phyloP scores from a whole-genome alignment of 1,140 invertebrate species.

The Lepidurus apus region DNA sequence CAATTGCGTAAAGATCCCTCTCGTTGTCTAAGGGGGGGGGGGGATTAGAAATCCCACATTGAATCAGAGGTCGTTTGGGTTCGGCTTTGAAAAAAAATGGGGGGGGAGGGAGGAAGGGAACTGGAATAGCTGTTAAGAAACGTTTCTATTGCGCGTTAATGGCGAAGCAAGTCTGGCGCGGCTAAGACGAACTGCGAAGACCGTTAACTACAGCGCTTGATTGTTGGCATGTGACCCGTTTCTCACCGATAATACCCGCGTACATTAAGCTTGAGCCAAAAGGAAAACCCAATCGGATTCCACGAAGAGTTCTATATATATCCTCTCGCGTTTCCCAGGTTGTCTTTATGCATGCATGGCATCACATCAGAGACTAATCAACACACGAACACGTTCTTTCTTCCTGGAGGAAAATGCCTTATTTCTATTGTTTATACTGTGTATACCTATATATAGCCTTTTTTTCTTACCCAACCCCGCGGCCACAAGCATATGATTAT shows the following conservation, averaged over 20 bases:
- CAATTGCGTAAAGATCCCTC: not conserved
- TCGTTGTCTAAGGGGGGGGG: not conserved
- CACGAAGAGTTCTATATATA: not conserved
- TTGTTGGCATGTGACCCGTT: constrained; percentile 21
- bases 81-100: no score
- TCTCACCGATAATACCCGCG: constrained; percentile 17
- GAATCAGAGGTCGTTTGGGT: not conserved
- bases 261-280: not conserved
- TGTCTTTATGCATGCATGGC: not conserved
- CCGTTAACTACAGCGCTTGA: not conserved
- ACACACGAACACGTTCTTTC: not conserved
- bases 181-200: not conserved
- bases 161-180: not conserved
- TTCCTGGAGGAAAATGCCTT: not conserved
- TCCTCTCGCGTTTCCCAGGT: not conserved
- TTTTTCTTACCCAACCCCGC: no score
- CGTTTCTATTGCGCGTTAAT: not conserved
- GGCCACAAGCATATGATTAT: not conserved
- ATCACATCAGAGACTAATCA: constrained; percentile 4
- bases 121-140: not conserved
- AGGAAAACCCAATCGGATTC: not conserved
- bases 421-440: no score
- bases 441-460: no score
- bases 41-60: constrained; percentile 6
- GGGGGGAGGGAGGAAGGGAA: not conserved